A percentile compares a stretch with the other conserved stretches of the same genome.
These are phyloP conservation scores for Dione juno DNA, from an alignment of 2,888 invertebrate genomes.

Conservation along the genomic window DNA sequence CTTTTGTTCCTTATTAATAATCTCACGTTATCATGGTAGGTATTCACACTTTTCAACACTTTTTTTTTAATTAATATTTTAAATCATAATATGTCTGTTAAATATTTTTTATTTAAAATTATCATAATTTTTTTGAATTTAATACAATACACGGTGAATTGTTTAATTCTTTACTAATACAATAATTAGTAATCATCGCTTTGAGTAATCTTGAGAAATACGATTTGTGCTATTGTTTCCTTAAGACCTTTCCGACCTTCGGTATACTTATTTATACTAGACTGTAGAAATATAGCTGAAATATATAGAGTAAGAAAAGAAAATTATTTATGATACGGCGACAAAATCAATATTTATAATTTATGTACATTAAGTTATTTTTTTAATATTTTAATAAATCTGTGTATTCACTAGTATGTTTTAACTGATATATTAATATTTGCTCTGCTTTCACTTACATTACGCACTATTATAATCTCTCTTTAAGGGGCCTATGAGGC, in stretches of 20 bases:
- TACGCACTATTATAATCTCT: too few species aligned
- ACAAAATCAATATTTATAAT: too few species aligned
- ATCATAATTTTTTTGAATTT: neutral
- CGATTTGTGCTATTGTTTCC: slow-evolving; percentile 31
- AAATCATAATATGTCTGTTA: neutral
- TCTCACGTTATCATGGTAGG: neutral
- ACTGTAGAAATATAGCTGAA: neutral
- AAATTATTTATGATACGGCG: too few species aligned
- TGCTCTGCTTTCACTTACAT: too few species aligned
- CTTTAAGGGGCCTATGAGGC: too few species aligned
- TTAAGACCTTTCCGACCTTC: slow-evolving; percentile 27
- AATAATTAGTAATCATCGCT: slow-evolving; percentile 24
- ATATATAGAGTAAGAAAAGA: too few species aligned
- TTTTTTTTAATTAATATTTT: neutral
- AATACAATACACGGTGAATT: neutral
- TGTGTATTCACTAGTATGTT: too few species aligned
- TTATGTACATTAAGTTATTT: too few species aligned
- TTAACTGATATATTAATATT: too few species aligned
- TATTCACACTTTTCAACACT: neutral
- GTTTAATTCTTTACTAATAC: slow-evolving; percentile 20
- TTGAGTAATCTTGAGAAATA: slow-evolving; percentile 30
- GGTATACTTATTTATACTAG: slow-evolving; percentile 2
- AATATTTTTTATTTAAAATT: neutral
- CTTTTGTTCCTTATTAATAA: neutral
- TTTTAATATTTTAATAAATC: too few species aligned